Percentiles rank a stretch among this genome's conserved stretches.
phyloP scores from a whole-genome alignment of 2,797 vertebrate species.

The Podarcis lilfordi region DNA sequence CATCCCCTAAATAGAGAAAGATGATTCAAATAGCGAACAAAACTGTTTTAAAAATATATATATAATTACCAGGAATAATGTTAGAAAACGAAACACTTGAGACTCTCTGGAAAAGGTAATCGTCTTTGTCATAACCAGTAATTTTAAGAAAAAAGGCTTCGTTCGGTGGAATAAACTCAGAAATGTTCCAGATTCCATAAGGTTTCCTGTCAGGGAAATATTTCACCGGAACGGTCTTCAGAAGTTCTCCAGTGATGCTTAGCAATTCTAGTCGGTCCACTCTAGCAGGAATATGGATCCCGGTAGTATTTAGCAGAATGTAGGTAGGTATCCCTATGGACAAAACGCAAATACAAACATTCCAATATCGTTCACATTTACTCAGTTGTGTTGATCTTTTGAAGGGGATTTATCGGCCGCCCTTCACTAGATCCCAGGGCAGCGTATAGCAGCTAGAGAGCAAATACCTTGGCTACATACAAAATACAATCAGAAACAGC shows the following conservation, averaged over 20 bases:
- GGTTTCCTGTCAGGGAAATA: constrained; percentile 88
- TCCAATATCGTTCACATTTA: too few species aligned
- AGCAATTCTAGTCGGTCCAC: constrained; percentile 91
- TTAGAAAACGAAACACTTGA: constrained; percentile 96
- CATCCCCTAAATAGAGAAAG: background rate
- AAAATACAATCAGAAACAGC: too few species aligned
- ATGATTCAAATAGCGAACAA: constrained; percentile 18
- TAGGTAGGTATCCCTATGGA: constrained; percentile 91
- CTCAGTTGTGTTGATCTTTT: too few species aligned
- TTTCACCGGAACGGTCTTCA: constrained; percentile 91
- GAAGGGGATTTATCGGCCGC: too few species aligned
- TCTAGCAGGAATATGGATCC: constrained; percentile 87
- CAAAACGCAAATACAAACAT: constrained; percentile 37
- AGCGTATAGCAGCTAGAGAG: too few species aligned
- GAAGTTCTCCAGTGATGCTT: constrained; percentile 83
- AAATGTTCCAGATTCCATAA: constrained; percentile 93
- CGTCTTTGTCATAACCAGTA: constrained; percentile 90
- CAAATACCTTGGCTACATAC: too few species aligned
- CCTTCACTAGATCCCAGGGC: too few species aligned
- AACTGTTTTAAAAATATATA: background rate
- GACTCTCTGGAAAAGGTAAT: constrained; percentile 92
- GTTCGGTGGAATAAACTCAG: constrained; percentile 91
- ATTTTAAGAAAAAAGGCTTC: constrained; percentile 95
- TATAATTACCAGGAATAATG: constrained; percentile 88
- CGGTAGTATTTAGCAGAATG: constrained; percentile 94